phyloP scores from a whole-genome alignment of 92 coral and sea anemone species.

The Umimayanthus chanpuru region DNA sequence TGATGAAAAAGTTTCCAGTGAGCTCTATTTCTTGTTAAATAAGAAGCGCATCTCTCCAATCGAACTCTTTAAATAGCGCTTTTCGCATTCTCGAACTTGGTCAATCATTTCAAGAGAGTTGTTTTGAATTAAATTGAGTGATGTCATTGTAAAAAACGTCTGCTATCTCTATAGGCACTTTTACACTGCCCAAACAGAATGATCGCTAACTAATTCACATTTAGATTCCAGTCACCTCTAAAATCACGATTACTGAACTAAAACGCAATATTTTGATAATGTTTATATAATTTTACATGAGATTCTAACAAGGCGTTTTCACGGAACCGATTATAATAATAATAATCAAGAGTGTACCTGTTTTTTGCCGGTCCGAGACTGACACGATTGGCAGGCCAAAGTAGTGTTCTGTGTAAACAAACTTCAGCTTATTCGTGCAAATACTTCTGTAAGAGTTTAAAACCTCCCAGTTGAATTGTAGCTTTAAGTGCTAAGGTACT shows the following conservation, averaged over 20 bases:
- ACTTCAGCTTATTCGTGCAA: background rate
- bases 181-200: background rate
- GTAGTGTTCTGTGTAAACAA: background rate
- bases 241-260: background rate
- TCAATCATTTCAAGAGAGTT: background rate
- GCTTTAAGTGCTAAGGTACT: background rate
- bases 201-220: background rate
- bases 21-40: too few relatives aligned
- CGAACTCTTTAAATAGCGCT: background rate
- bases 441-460: background rate
- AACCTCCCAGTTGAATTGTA: background rate
- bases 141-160: constrained; percentile 4
- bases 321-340: background rate
- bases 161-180: background rate
- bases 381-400: background rate
- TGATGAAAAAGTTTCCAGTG: background rate
- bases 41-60: background rate
- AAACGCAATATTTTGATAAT: background rate
- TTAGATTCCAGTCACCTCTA: background rate
- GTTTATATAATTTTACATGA: background rate
- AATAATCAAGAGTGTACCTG: background rate
- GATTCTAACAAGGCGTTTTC: background rate
- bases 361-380: background rate
- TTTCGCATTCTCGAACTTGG: background rate
- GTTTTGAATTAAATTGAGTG: constrained; percentile 5